A percentile compares a stretch with the other conserved stretches of the same genome.
Evolutionary conservation across 2,888 invertebrate species (phyloP).

Genomic region (Melipona beecheii): DNA sequence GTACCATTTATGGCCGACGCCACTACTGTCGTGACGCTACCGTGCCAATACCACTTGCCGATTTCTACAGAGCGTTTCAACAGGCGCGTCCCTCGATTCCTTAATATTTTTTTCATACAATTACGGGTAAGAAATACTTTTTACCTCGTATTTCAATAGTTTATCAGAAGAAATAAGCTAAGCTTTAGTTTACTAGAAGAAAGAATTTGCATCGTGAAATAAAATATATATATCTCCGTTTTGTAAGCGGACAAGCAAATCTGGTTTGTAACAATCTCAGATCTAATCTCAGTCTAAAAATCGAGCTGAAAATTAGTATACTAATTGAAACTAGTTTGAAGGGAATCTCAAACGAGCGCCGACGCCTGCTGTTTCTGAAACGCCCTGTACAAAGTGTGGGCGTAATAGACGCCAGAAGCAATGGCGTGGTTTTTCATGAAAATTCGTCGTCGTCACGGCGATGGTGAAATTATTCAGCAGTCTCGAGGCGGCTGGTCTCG

Average conservation of each 20-base stretch:
- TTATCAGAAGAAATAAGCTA: no score
- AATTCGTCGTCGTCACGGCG: conserved; percentile 37
- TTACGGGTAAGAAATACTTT: no score
- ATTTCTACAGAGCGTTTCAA: not conserved
- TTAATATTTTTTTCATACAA: not conserved
- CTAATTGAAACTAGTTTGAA: no score
- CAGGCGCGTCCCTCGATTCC: not conserved
- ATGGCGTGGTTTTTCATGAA: conserved; percentile 46
- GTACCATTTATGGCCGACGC: conserved; percentile 55
- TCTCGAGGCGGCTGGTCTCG: not conserved
- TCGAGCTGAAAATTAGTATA: no score
- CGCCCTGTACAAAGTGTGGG: not conserved
- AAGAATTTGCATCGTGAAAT: no score
- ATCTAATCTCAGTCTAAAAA: no score
- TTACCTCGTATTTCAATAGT: no score
- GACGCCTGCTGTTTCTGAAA: not conserved
- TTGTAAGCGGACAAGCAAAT: no score
- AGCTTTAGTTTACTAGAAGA: no score
- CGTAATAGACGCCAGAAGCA: not conserved
- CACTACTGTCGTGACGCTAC: not conserved
- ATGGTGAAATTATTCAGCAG: conserved; percentile 58
- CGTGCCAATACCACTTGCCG: not conserved
- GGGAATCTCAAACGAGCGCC: no score
- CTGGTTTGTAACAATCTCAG: no score
- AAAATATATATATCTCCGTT: no score